phyloP scores from a whole-genome alignment of 2,113 vertebrate species.

The Semnornis frantzii region DNA sequence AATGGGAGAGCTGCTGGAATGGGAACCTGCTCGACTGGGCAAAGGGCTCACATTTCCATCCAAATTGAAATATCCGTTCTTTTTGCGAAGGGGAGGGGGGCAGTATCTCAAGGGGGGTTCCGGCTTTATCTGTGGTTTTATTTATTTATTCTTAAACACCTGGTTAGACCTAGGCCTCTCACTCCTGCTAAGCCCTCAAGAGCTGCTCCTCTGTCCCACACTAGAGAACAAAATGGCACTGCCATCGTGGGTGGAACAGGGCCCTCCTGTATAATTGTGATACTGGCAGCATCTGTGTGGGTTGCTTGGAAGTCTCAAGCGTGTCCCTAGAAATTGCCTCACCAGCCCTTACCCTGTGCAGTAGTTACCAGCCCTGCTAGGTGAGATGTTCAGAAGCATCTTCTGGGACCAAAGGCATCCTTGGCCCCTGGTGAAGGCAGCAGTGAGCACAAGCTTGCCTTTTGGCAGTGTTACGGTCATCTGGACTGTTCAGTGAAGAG shows the following conservation, averaged over 20 bases:
- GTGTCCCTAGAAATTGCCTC: background rate
- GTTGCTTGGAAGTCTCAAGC: background rate
- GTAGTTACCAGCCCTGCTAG: background rate
- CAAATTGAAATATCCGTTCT: conserved; percentile 26
- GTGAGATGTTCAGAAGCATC: background rate
- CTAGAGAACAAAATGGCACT: background rate
- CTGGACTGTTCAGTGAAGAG: accelerated
- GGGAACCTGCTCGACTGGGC: background rate
- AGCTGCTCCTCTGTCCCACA: background rate
- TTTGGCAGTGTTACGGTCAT: accelerated
- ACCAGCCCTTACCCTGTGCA: background rate
- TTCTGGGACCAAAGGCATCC: background rate
- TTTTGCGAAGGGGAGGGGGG: background rate
- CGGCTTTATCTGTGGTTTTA: conserved; percentile 8
- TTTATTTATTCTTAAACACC: conserved; percentile 36
- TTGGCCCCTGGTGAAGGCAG: background rate
- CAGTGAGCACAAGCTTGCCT: background rate
- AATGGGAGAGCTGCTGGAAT: conserved; percentile 9
- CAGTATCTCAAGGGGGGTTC: background rate
- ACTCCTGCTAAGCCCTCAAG: background rate
- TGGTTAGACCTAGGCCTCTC: background rate
- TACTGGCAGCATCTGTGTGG: background rate
- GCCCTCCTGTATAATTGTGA: background rate
- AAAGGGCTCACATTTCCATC: background rate
- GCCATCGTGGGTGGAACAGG: background rate